Percentiles rank a stretch among this genome's conserved stretches.
Conservation (phyloP, 2,888 invertebrate species). For the Crossocerus cetratus region DNA sequence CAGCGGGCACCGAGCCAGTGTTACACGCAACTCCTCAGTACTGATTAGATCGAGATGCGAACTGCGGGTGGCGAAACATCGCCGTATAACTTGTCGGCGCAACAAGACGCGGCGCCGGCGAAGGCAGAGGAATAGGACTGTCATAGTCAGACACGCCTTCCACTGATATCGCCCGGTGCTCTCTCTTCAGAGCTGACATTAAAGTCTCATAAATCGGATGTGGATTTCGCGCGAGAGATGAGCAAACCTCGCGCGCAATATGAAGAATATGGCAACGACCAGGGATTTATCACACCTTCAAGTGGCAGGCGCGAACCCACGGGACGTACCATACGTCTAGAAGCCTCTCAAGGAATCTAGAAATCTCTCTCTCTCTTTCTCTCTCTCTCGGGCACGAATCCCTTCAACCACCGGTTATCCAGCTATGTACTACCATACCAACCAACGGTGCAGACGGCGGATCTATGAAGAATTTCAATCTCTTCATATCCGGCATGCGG, state of each 20-base stretch:
- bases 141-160: neutral
- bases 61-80: too few relatives aligned
- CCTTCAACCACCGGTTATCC: neutral
- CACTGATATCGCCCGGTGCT: neutral
- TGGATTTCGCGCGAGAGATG: conserved; percentile 15
- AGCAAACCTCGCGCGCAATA: conserved; percentile 12
- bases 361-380: too few relatives aligned
- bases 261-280: conserved; percentile 4
- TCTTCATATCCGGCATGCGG: conserved; percentile 13
- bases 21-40: conserved; percentile 16
- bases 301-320: too few relatives aligned
- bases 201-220: neutral
- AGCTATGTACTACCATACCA: conserved; percentile 1
- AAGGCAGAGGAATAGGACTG: neutral
- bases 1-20: conserved; percentile 11
- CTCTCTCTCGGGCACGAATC: too few relatives aligned
- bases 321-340: too few relatives aligned
- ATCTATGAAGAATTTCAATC: conserved; percentile 50
- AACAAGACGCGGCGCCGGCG: neutral
- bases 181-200: neutral
- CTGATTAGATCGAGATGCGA: neutral
- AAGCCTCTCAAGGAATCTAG: too few relatives aligned
- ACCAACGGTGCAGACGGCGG: conserved; percentile 9
- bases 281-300: conserved; percentile 24
- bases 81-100: too few relatives aligned